Conservation (phyloP, 2,113 vertebrate genomes). For the Festucalex cinctus region DNA sequence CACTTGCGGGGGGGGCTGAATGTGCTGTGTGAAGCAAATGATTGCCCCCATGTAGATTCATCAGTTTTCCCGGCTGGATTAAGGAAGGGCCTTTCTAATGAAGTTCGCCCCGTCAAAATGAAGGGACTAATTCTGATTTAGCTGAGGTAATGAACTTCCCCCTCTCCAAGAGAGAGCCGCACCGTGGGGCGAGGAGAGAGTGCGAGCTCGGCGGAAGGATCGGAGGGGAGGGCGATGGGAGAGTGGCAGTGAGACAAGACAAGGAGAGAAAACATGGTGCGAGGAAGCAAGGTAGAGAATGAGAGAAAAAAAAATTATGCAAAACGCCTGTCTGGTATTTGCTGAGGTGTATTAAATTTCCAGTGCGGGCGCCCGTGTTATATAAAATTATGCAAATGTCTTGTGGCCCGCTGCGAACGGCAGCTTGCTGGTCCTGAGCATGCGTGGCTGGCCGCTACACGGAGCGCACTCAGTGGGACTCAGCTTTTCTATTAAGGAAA, state of each 20-base stretch:
- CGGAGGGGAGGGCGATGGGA: constrained; percentile 37
- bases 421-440: constrained; percentile 97
- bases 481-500: constrained; percentile 99
- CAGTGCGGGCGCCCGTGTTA: constrained; percentile 94
- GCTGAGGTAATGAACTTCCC: constrained; percentile 99
- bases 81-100: constrained; percentile 98
- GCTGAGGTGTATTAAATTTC: constrained; percentile 99
- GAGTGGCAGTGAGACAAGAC: constrained; percentile 47
- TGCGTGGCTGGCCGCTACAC: constrained; percentile 96
- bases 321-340: constrained; percentile 97
- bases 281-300: constrained; percentile 42
- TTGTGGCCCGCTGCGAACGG: constrained; percentile 94
- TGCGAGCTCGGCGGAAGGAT: constrained; percentile 51
- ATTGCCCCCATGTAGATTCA: constrained; percentile 96
- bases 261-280: constrained; percentile 44
- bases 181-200: constrained; percentile 91
- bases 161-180: constrained; percentile 97
- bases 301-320: constrained; percentile 85
- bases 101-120: constrained; percentile 99
- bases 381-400: constrained; percentile 99
- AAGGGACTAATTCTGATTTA: constrained; percentile 99
- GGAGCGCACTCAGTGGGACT: constrained; percentile 95
- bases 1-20: constrained; percentile 82
- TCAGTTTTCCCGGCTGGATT: constrained; percentile 97
- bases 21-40: constrained; percentile 92